Conservation (phyloP, 2,113 vertebrate genomes). For the Phylloscopus trochiloides region DNA sequence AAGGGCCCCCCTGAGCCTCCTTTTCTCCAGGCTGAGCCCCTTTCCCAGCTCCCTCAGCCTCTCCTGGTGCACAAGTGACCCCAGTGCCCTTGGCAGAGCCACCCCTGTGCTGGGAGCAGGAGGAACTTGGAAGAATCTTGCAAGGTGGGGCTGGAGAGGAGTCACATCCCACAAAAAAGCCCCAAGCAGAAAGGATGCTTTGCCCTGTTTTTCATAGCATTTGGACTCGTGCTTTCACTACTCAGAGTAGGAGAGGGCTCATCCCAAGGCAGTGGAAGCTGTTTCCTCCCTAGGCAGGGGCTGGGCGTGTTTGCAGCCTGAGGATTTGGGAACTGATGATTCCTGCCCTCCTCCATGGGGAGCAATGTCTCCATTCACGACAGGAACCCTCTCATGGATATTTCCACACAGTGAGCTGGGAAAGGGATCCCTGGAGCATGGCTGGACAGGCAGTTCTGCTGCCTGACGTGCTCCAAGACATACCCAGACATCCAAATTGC, state of each 20-base stretch:
- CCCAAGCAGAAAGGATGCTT: not conserved
- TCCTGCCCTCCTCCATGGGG: not conserved
- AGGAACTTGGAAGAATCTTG: not conserved
- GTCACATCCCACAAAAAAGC: not conserved
- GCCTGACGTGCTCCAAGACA: not conserved
- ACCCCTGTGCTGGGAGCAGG: not conserved
- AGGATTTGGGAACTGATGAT: not conserved
- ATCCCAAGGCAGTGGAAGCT: not conserved
- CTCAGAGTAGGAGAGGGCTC: not conserved
- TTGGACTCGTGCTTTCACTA: not conserved
- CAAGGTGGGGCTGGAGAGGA: not conserved
- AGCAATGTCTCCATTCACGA: not conserved
- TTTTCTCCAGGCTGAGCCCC: not conserved
- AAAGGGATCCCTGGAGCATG: not conserved
- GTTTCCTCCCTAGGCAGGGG: not conserved
- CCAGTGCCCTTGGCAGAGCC: not conserved
- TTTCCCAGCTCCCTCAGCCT: not conserved
- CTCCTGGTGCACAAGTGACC: not conserved
- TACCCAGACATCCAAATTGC: conserved; percentile 36
- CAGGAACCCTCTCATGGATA: not conserved
- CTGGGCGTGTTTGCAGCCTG: not conserved
- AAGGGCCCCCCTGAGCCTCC: not conserved
- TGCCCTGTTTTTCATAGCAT: not conserved
- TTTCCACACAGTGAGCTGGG: not conserved
- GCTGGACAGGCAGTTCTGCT: not conserved